Evolutionary conservation across 2,113 vertebrate genomes (phyloP).

Genomic region (Otolemur garnettii): DNA sequence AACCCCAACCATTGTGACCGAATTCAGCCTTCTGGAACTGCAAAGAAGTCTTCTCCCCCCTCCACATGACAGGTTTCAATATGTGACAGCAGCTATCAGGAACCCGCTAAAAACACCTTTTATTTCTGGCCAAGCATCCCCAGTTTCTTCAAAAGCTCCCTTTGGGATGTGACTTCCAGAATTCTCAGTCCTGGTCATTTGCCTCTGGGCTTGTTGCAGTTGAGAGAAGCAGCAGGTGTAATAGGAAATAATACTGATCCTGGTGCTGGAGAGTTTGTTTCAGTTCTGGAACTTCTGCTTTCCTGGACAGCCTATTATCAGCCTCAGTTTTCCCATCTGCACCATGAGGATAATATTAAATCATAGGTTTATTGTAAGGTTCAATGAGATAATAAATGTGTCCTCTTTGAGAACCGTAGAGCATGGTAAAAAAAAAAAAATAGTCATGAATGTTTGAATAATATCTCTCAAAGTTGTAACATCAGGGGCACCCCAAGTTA

Average conservation of each 20-base stretch:
- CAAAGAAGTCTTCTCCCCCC: background rate
- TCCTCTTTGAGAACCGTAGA: slow-evolving; percentile 9
- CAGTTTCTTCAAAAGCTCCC: slow-evolving; percentile 7
- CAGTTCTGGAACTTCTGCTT: background rate
- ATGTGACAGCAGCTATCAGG: background rate
- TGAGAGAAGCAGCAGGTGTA: background rate
- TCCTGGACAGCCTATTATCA: background rate
- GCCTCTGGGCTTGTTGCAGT: background rate
- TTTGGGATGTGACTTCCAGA: slow-evolving; percentile 27
- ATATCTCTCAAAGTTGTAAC: background rate
- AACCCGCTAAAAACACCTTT: background rate
- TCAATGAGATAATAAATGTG: background rate
- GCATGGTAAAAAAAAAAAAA: slow-evolving; percentile 5
- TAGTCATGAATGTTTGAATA: background rate
- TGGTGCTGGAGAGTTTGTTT: background rate
- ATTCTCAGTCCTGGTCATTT: background rate
- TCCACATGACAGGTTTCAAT: background rate
- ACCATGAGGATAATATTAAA: background rate
- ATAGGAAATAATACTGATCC: background rate
- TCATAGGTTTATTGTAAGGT: background rate
- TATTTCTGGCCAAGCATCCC: background rate
- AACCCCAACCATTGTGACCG: background rate
- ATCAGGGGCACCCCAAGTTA: background rate
- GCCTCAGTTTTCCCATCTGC: slow-evolving; percentile 1
- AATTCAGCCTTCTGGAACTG: background rate